These are phyloP conservation scores for Neomorphus geoffroyi DNA, from an alignment of 2,797 vertebrate genomes.

Conservation along the genomic window DNA sequence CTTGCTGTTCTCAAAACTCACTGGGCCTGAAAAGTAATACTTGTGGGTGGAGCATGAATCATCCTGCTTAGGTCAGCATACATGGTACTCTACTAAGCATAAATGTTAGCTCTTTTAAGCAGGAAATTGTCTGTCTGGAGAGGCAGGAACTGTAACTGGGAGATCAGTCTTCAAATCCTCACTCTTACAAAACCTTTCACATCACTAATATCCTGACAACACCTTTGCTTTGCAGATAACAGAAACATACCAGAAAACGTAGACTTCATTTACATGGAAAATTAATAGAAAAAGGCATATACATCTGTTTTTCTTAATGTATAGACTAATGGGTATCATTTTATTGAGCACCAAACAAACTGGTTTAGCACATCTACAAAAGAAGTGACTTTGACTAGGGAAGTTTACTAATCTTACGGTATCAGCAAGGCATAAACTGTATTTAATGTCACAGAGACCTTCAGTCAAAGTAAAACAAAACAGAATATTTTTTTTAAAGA, in stretches of 20 bases:
- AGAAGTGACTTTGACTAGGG: not conserved
- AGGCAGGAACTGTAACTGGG: not conserved
- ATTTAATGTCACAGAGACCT: not conserved
- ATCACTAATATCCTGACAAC: not conserved
- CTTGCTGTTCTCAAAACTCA: not conserved
- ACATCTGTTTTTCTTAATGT: not conserved
- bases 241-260: not conserved
- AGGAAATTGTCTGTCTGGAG: not conserved
- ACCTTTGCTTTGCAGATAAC: not conserved
- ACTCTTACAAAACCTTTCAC: not conserved
- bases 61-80: not conserved
- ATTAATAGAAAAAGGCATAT: not conserved
- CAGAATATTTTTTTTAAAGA: not conserved
- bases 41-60: not conserved
- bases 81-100: not conserved
- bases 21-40: not conserved
- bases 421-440: not conserved
- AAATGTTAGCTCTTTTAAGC: not conserved
- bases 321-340: not conserved
- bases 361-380: not conserved
- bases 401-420: not conserved
- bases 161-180: not conserved
- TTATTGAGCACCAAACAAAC: not conserved
- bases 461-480: not conserved
- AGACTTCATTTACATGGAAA: not conserved